These are phyloP conservation scores for Dolomedes plantarius DNA, from an alignment of 2,888 invertebrate genomes.

Conservation along the genomic window DNA sequence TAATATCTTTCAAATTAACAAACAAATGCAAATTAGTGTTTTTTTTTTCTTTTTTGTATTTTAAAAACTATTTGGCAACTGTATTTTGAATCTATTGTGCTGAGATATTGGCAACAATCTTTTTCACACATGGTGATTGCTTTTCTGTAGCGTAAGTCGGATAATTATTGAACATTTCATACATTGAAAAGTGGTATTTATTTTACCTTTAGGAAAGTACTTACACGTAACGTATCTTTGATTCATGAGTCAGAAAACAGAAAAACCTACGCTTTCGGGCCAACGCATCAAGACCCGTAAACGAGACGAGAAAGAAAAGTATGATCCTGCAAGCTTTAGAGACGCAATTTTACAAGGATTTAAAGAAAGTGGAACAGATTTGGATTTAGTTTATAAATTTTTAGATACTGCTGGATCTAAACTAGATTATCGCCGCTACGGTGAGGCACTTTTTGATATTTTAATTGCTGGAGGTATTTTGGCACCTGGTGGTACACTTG, in stretches of 20 bases:
- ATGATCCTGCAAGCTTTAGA: conserved; percentile 98
- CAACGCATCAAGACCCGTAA: conserved; percentile 99
- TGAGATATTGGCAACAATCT: background rate
- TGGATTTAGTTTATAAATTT: conserved; percentile 96
- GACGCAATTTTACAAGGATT: conserved; percentile 96
- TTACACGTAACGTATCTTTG: conserved; percentile 20
- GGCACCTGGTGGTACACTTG: conserved; percentile 96
- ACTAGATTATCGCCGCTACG: conserved; percentile 98
- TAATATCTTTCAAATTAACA: too few relatives aligned
- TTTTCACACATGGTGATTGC: conserved; percentile 56
- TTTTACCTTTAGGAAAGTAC: background rate
- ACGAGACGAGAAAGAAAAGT: conserved; percentile 99
- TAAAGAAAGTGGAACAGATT: conserved; percentile 84
- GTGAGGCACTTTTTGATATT: conserved; percentile 97
- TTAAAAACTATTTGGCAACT: too few relatives aligned
- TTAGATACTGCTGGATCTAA: conserved; percentile 96
- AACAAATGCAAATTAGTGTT: too few relatives aligned
- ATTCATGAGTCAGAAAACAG: conserved; percentile 98
- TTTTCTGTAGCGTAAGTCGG: conserved; percentile 27
- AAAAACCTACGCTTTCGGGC: conserved; percentile 99
- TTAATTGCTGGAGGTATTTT: conserved; percentile 93
- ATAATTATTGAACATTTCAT: conserved; percentile 24
- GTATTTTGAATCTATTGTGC: too few relatives aligned
- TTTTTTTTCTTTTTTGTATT: too few relatives aligned
- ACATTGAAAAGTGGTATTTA: background rate